Evolutionary conservation across 2,888 invertebrate species (phyloP).

Genomic region (Hirtodrosophila confusa): DNA sequence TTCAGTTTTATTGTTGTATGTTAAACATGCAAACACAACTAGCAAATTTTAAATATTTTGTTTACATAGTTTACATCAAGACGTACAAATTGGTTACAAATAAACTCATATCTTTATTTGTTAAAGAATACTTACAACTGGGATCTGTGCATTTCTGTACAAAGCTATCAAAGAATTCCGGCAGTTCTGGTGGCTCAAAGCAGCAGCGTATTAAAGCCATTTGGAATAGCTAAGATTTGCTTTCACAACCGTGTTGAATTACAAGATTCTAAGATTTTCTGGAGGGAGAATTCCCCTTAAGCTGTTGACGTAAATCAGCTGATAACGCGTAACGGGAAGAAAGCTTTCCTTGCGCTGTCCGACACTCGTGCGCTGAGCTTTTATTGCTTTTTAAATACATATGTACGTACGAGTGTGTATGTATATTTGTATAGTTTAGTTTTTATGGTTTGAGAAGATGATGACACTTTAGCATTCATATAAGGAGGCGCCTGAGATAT

Average conservation of each 20-base stretch:
- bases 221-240: slow-evolving; percentile 4
- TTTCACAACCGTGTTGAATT: slow-evolving; percentile 15
- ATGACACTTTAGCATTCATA: slow-evolving; percentile 42
- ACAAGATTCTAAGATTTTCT: slow-evolving; percentile 15
- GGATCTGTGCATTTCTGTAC: slow-evolving; percentile 92
- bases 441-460: slow-evolving; percentile 30
- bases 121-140: slow-evolving; percentile 88
- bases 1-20: too few species aligned
- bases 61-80: too few species aligned
- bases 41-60: not conserved
- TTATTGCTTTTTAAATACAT: slow-evolving; percentile 22
- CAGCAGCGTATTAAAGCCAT: slow-evolving; percentile 88
- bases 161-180: slow-evolving; percentile 90
- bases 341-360: slow-evolving; percentile 43
- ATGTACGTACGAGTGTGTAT: slow-evolving; percentile 23
- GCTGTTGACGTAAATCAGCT: slow-evolving; percentile 56
- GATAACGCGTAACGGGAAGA: slow-evolving; percentile 49
- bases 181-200: slow-evolving; percentile 90
- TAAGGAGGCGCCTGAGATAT: slow-evolving; percentile 19
- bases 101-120: too few species aligned
- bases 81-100: too few species aligned
- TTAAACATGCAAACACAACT: too few species aligned
- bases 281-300: not conserved
- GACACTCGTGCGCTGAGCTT: slow-evolving; percentile 48
- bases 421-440: slow-evolving; percentile 13